These are phyloP conservation scores for Xenopus laevis DNA, from an alignment of 2,113 vertebrate species.

Conservation along the genomic window DNA sequence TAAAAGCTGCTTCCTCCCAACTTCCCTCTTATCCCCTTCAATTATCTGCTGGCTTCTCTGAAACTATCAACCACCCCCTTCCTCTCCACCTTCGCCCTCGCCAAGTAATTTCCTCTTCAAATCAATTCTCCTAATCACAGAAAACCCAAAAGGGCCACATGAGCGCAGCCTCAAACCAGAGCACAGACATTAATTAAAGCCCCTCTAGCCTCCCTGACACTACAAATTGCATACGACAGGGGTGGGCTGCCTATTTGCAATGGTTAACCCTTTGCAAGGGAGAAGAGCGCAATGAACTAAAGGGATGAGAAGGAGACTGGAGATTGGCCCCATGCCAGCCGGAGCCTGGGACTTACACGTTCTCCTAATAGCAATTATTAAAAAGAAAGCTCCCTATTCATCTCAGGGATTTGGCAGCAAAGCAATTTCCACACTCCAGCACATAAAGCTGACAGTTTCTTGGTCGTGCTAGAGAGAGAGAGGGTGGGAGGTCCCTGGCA, in stretches of 20 bases:
- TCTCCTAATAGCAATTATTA: constrained; percentile 43
- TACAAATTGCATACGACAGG: constrained; percentile 3
- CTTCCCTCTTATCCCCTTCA: constrained; percentile 16
- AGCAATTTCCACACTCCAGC: constrained; percentile 5
- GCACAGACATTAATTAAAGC: constrained; percentile 18
- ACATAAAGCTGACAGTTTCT: constrained; percentile 28
- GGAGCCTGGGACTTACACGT: constrained; percentile 34
- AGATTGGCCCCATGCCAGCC: constrained; percentile 27
- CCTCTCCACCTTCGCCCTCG: neutral
- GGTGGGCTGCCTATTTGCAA: constrained; percentile 26
- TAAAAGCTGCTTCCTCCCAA: constrained; percentile 25
- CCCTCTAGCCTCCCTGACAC: constrained; percentile 40
- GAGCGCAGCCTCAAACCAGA: constrained; percentile 16
- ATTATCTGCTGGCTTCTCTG: constrained; percentile 22
- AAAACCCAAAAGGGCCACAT: constrained; percentile 1
- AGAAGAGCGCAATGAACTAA: neutral
- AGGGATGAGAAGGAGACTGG: neutral
- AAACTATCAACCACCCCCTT: constrained; percentile 28
- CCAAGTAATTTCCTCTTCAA: constrained; percentile 41
- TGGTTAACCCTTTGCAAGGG: neutral
- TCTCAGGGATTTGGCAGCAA: constrained; percentile 40
- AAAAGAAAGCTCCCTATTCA: constrained; percentile 47
- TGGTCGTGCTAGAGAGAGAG: accelerated
- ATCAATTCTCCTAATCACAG: constrained; percentile 36
- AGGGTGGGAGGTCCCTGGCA: constrained; percentile 37